These are phyloP conservation scores for Euthynnus affinis DNA, from an alignment of 2,797 vertebrate species.

Conservation along the genomic window DNA sequence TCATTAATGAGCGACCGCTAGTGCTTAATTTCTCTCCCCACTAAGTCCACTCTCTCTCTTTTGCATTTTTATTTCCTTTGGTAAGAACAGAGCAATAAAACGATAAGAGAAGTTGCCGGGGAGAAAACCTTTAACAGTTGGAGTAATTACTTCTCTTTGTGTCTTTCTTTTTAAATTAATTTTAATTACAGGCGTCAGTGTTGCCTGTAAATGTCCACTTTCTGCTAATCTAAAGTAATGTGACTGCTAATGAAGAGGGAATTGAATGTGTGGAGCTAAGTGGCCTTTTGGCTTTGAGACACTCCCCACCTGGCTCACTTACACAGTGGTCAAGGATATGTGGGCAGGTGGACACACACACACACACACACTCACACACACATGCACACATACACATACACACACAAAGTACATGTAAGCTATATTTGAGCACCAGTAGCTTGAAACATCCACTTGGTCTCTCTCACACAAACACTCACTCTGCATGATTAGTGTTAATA, in stretches of 20 bases:
- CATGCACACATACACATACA: slow-evolving; percentile 23
- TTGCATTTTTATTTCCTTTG: slow-evolving; percentile 78
- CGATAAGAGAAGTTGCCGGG: slow-evolving; percentile 85
- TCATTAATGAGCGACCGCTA: slow-evolving; percentile 76
- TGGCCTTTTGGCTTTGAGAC: slow-evolving; percentile 72
- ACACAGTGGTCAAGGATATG: slow-evolving; percentile 78
- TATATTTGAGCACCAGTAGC: not conserved
- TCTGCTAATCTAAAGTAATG: slow-evolving; percentile 84
- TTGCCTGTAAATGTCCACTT: slow-evolving; percentile 83
- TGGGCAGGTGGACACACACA: slow-evolving; percentile 50
- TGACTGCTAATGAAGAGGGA: slow-evolving; percentile 81
- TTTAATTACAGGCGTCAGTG: slow-evolving; percentile 82
- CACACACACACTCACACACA: slow-evolving; percentile 27
- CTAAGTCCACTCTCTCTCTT: slow-evolving; percentile 77
- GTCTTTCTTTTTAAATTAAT: slow-evolving; percentile 81
- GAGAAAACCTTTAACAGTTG: slow-evolving; percentile 80
- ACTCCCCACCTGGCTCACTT: slow-evolving; percentile 63
- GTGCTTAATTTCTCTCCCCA: slow-evolving; percentile 74
- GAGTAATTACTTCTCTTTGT: slow-evolving; percentile 87
- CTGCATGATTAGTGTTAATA: slow-evolving; percentile 12
- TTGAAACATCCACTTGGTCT: not conserved
- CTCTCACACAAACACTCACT: slow-evolving; percentile 15
- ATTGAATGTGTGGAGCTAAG: slow-evolving; percentile 76
- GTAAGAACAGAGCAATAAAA: slow-evolving; percentile 75
- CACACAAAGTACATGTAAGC: not conserved